Base-by-base conservation (phyloP, 2,113 vertebrate species). In the mouse (Mus musculus) region DNA sequence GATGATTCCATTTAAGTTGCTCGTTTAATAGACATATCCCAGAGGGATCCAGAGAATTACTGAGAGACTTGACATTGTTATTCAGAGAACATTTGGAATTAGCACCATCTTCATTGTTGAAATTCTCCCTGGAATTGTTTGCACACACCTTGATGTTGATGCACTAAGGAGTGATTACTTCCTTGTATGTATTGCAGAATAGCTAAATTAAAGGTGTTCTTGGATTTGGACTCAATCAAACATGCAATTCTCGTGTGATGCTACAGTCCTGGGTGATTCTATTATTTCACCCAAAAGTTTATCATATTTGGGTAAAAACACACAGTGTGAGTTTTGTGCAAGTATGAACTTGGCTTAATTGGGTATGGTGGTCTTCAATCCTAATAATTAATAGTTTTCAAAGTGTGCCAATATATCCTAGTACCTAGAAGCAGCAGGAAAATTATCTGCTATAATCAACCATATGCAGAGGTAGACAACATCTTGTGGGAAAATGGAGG, bases 71-170 rank as follows among this genome's bases (percentile, higher is more conserved):
- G 36, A 49, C 87, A 39, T 92, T 88, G 88, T 80, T 88, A 95
- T 97, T 94, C 87, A 95, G 67, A 92, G 73, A 93, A 89, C 63
- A 95, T 89, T 94, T 76, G 46, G 63, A 96, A 96, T 97, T 92
- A 94, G 73, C 84, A 89, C 69, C 69, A 73, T 91, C 36, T 14
- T 95, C 92, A 96, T 89, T 96, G 89, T 72, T 87, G 69, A 87
- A 95, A 95, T 88, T 94, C 91, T 94, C 81, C 39, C 59, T 78
- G 63, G 97, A 96, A 78, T 90, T 97, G 88, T 97, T 96, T 96
- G 88, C 80, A 90, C 88, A 85, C n/a, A 96, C 54, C 88, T 97
- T 95, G 69, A 77, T 94, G 89, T 3, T 52, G 61, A 93, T 93
- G 56, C 20, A 59, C 46, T 94, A 91, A 94, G 75, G 96, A 78